Evolutionary conservation across 2,113 vertebrate genomes (phyloP).

Genomic region (Lophochroa leadbeateri): DNA sequence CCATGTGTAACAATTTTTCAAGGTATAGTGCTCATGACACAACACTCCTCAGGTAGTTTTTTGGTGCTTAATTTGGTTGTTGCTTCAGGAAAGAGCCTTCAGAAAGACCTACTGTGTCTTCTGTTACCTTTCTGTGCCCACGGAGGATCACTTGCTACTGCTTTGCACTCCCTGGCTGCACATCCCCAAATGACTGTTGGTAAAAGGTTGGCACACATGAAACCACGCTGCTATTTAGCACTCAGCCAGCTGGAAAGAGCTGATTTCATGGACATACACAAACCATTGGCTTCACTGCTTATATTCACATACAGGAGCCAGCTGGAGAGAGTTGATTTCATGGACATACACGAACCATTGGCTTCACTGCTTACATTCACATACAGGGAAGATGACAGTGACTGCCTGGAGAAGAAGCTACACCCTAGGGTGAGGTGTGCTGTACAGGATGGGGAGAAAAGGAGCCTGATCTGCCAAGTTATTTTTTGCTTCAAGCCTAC

Average conservation of each 20-base stretch:
- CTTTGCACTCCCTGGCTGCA: neutral
- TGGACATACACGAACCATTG: too few relatives aligned
- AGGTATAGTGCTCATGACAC: neutral
- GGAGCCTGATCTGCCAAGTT: neutral
- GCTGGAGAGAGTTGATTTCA: too few relatives aligned
- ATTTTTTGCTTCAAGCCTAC: neutral
- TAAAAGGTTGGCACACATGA: neutral
- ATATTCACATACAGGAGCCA: neutral
- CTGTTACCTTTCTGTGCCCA: neutral
- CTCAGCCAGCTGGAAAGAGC: neutral
- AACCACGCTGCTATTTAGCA: neutral
- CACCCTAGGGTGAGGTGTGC: neutral
- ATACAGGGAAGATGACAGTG: neutral
- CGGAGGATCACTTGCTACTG: neutral
- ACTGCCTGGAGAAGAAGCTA: neutral
- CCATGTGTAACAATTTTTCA: neutral
- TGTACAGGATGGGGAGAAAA: neutral
- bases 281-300: neutral
- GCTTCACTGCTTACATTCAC: too few relatives aligned
- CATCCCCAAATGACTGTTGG: neutral
- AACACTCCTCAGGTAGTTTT: accelerated
- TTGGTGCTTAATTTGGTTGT: neutral
- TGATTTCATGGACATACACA: neutral
- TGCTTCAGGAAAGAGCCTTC: neutral
- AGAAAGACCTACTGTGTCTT: neutral